Percentiles rank a stretch among this genome's conserved stretches.
Evolutionary conservation across 2,797 vertebrate genomes (phyloP).

Genomic region (Cheirogaleus major): DNA sequence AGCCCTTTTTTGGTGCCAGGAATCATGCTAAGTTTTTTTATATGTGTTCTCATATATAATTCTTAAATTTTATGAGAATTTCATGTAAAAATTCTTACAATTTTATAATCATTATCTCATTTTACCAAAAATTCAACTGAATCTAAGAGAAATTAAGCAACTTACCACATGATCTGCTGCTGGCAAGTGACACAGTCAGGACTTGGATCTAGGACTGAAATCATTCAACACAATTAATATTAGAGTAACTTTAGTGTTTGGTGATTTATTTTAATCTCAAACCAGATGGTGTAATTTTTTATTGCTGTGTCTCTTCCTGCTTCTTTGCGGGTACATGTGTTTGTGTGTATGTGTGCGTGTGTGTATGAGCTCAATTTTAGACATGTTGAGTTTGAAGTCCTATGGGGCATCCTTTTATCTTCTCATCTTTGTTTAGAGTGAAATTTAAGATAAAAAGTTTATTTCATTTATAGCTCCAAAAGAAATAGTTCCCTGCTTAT

Average conservation of each 20-base stretch:
- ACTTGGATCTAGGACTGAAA: background rate
- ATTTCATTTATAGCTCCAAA: conserved; percentile 19
- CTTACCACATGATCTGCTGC: background rate
- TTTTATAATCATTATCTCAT: background rate
- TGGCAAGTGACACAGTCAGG: background rate
- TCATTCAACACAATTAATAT: conserved; percentile 25
- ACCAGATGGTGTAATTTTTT: background rate
- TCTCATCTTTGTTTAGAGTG: conserved; percentile 45
- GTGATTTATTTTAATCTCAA: conserved; percentile 39
- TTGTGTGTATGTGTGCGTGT: background rate
- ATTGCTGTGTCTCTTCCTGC: background rate
- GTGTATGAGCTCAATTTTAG: background rate
- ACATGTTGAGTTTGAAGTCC: background rate
- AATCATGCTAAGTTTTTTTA: background rate
- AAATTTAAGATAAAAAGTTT: conserved; percentile 51
- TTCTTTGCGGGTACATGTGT: background rate
- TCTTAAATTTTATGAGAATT: background rate
- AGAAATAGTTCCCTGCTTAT: conserved; percentile 50
- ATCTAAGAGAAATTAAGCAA: background rate
- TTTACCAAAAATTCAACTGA: background rate
- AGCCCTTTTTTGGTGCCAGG: background rate
- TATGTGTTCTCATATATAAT: background rate
- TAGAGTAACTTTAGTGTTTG: conserved; percentile 7
- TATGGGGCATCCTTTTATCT: background rate
- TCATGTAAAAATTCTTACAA: background rate